Evolutionary conservation across 2,797 vertebrate species (phyloP).

Genomic region (Eulemur coronatus): DNA sequence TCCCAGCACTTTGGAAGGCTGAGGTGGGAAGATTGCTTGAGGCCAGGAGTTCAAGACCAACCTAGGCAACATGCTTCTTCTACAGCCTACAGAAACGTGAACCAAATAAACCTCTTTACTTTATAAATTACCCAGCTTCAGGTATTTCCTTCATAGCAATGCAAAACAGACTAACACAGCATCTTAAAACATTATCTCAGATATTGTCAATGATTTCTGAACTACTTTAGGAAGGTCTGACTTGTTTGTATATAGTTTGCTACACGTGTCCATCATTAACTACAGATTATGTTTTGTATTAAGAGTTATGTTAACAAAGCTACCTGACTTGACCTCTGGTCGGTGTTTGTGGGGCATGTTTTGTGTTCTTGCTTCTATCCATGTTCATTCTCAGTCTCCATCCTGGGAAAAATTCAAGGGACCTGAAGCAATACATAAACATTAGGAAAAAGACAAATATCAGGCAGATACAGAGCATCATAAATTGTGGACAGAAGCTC

Average conservation of each 20-base stretch:
- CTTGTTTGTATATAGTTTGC: slow-evolving; percentile 88
- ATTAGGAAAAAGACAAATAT: slow-evolving; percentile 57
- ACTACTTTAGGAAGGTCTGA: slow-evolving; percentile 73
- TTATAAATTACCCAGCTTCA: too few relatives aligned
- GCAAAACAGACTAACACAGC: not conserved
- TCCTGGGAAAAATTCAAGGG: slow-evolving; percentile 88
- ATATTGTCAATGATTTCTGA: slow-evolving; percentile 68
- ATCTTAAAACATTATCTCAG: slow-evolving; percentile 54
- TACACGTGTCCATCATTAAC: slow-evolving; percentile 89
- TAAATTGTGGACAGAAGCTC: slow-evolving; percentile 88
- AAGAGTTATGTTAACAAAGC: slow-evolving; percentile 89
- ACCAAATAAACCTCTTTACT: too few relatives aligned
- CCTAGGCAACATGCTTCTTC: too few relatives aligned
- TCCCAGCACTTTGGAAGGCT: too few relatives aligned
- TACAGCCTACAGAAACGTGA: too few relatives aligned
- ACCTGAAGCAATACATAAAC: slow-evolving; percentile 89
- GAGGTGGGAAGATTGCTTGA: too few relatives aligned
- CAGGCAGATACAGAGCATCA: slow-evolving; percentile 86
- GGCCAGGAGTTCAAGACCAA: too few relatives aligned
- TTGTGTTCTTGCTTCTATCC: slow-evolving; percentile 85
- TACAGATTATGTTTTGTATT: slow-evolving; percentile 90
- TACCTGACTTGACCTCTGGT: slow-evolving; percentile 88
- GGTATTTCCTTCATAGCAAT: too few relatives aligned
- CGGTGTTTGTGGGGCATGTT: slow-evolving; percentile 88
- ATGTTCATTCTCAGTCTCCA: slow-evolving; percentile 85